Evolutionary conservation across 2,888 invertebrate species (phyloP), one percentile per base, ranked within the genome.

Genomic region (Ischnura elegans): DNA sequence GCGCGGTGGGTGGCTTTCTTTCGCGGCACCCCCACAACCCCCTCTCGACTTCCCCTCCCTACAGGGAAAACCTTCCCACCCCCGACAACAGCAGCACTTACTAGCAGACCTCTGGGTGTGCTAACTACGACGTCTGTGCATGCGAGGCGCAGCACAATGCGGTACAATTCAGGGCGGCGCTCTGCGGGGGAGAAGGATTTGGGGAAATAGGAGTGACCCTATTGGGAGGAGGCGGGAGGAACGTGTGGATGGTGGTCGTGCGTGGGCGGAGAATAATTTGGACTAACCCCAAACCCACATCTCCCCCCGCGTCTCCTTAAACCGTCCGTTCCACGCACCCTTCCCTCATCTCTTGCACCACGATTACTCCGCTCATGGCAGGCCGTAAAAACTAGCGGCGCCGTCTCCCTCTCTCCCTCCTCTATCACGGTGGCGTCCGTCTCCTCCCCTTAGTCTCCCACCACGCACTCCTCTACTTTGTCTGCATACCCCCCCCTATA

Each of bases 81-180:
- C 36, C 36, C 13, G 76, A n/a, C 76, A 29, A 36, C 76, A 29
- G 13, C 76, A 36, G 29, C 36, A 36, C n/a, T 76, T 76, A 8
- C 76, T 36, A 76, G 76, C 76, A 21, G 76, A 10, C 76, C 76
- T 76, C 36, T 76, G 76, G 76, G n/a, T 36, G 76, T 10, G 36
- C 76, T 76, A 76, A 76, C 76, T 76, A 76, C 76, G 76, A 36
- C 76, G 76, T 76, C 76, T 36, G 76, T 61, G 29, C 36, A 76
- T 36, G 36, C 25, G 76, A 29, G 29, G 29, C 76, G n/a, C 16
- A 36, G 76, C 76, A 76, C 76, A 76, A 76, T 76, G 76, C 36
- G 76, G 76, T 36, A 76, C 76, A 76, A 76, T 76, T 76, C 76
- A 76, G n/a, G n/a, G n/a, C 76, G 76, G 36, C 36, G 76, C 76